Base-by-base conservation (phyloP, 1,140 invertebrate species). In the Gryon sp. region DNA sequence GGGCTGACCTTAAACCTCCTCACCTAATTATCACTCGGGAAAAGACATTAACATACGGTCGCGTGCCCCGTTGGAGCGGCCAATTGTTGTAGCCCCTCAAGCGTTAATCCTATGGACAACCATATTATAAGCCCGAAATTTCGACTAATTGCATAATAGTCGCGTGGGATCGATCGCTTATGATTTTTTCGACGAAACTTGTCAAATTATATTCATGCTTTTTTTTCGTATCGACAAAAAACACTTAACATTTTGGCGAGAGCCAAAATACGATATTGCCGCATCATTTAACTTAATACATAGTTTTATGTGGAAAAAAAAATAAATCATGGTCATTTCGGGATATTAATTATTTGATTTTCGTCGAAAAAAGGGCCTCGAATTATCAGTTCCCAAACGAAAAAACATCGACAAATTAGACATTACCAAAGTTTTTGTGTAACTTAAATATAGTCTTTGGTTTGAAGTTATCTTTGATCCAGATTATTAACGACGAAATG, bases 21-120 rank as follows among this genome's bases (percentile, higher is more conserved):
- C 81, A 80, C 78, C 69, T 82, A 83, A 83, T 85, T 83, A 83
- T 80, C 70, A 59, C 68, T 60, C 63, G 78, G 65, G 73, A 76
- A 68, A 55, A 48, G 73, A 55, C 70, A 80, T 83, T 82, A 76
- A 62, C 76, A 79, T 81, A 68, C 60, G 66, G 79, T 82, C 79
- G 80, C 80, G 80, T 82, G 78, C 74, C 79, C 72, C 36, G 26
- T 55, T 43, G 30, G 16, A 7, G n/a, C n/a, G 62, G 48, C 55
- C 55, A 14, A 66, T 60, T 63, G 24, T 76, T n/a, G 36, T 22
- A 24, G 38, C 7, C 52, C 60, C 41, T 15, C 28, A 24, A 18
- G 59, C 48, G 7, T 14, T 24, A n/a, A n/a, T n/a, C 15, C 22
- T 20, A 28, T 4, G 19, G 22, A 11, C 2, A 40, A 41, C 28